phyloP scores from a whole-genome alignment of 2,113 vertebrate genomes.

The Caretta caretta region DNA sequence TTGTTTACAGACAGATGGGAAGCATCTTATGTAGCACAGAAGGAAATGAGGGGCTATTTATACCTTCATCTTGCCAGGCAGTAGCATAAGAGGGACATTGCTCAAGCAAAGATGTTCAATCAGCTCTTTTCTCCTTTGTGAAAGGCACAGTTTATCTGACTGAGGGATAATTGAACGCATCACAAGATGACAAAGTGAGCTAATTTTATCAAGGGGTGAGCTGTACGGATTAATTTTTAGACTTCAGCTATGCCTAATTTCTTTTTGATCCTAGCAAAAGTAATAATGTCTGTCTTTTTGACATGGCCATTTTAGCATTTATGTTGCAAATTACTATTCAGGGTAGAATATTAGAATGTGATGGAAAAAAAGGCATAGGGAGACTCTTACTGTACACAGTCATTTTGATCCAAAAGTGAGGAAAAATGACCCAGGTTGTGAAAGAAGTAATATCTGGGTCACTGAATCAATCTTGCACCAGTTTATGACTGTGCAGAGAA shows the following conservation, averaged over 20 bases:
- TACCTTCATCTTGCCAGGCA: background rate
- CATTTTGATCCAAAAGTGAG: conserved; percentile 33
- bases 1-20: conserved; percentile 34
- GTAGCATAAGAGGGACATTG: background rate
- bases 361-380: conserved; percentile 7
- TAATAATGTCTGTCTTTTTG: conserved; percentile 8
- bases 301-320: conserved; percentile 1
- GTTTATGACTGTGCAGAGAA: conserved; percentile 47
- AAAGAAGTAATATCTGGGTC: conserved; percentile 35
- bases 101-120: conserved; percentile 13
- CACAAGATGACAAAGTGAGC: conserved; percentile 18
- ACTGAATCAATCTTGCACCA: conserved; percentile 38
- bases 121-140: conserved; percentile 10
- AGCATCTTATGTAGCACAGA: conserved; percentile 22
- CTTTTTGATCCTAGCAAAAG: conserved; percentile 1
- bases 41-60: background rate
- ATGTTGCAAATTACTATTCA: conserved; percentile 4
- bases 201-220: conserved; percentile 33
- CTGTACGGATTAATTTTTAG: conserved; percentile 11
- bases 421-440: conserved; percentile 32
- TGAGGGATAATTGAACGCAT: conserved; percentile 22
- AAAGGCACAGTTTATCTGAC: conserved; percentile 31
- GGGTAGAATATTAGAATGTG: background rate
- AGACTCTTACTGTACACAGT: background rate
- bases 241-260: conserved; percentile 8